Evolutionary conservation across 2,113 vertebrate genomes (phyloP).

Genomic region (Mastomys coucha): DNA sequence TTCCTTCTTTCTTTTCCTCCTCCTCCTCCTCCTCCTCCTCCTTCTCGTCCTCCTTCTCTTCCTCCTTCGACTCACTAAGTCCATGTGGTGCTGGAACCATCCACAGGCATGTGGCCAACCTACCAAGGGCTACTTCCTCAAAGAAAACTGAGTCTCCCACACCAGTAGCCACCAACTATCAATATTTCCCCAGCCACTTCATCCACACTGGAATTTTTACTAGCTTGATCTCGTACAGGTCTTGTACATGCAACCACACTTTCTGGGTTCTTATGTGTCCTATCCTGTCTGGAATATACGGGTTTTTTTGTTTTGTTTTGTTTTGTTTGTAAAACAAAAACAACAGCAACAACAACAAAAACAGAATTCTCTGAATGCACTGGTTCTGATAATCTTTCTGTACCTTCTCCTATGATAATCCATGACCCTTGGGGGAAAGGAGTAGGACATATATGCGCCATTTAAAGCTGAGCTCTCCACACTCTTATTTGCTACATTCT

Average conservation of each 20-base stretch:
- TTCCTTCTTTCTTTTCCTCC: background rate
- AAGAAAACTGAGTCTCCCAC: no score
- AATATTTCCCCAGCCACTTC: background rate
- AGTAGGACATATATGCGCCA: background rate
- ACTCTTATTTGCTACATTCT: background rate
- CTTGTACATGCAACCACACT: background rate
- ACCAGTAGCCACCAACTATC: background rate
- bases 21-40: no score
- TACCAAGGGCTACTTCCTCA: background rate
- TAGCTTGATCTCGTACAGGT: background rate
- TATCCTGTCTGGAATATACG: no score
- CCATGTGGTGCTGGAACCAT: background rate
- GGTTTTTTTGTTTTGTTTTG: no score
- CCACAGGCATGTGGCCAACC: background rate
- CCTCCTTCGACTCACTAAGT: background rate
- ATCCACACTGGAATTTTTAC: background rate
- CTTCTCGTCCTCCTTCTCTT: background rate
- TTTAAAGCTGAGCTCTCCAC: no score
- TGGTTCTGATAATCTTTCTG: background rate
- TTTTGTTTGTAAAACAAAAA: no score
- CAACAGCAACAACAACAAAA: no score
- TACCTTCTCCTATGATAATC: background rate
- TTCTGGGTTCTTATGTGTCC: background rate
- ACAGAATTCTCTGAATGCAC: background rate
- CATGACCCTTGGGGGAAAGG: background rate